phyloP scores from a whole-genome alignment of 1,140 invertebrate species.

The Armadillidium nasatum region DNA sequence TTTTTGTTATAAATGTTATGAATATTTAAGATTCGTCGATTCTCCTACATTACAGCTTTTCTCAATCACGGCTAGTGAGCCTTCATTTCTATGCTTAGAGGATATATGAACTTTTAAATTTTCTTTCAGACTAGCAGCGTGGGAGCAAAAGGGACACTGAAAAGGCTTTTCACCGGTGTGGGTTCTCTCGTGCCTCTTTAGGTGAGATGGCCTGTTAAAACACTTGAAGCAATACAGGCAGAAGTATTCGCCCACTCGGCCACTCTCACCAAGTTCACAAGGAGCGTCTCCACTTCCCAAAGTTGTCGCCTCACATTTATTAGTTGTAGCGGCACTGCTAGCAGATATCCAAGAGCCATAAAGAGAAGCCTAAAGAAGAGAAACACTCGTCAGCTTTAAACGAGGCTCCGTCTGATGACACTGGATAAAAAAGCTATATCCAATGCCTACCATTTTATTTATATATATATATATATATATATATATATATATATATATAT shows the following conservation, averaged over 20 bases:
- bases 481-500: not conserved
- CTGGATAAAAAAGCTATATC: not conserved
- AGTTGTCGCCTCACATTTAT: too few species aligned
- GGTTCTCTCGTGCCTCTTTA: conserved; percentile 61
- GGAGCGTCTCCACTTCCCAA: not conserved
- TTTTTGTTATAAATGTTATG: too few species aligned
- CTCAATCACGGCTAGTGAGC: not conserved
- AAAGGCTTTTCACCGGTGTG: conserved; percentile 69
- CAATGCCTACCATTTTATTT: not conserved
- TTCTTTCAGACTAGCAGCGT: conserved; percentile 17
- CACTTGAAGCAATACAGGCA: conserved; percentile 62
- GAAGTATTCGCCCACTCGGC: conserved; percentile 55
- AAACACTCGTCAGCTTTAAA: not conserved
- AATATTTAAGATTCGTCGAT: too few species aligned
- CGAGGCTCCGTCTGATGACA: not conserved
- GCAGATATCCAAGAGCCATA: not conserved
- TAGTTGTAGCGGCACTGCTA: not conserved
- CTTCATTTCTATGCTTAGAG: not conserved
- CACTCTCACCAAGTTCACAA: not conserved
- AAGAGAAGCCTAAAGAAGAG: not conserved
- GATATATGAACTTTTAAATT: conserved; percentile 20
- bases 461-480: conserved; percentile 13
- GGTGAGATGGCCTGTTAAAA: conserved; percentile 66
- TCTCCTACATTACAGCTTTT: too few species aligned
- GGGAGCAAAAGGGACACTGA: conserved; percentile 56